Conservation (phyloP, 2,888 invertebrate genomes). For the Camponotus fellah region DNA sequence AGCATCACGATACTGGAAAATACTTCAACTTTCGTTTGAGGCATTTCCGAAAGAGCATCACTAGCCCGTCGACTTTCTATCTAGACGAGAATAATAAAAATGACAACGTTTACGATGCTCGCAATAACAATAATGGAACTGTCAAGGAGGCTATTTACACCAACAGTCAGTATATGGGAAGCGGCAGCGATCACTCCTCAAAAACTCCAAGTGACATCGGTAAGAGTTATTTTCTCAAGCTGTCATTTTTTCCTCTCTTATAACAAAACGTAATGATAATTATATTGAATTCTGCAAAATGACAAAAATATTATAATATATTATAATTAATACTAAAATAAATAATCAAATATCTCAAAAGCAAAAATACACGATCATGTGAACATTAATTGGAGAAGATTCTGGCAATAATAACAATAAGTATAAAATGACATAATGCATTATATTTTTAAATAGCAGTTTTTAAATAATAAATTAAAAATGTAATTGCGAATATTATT, state of each 20-base stretch:
- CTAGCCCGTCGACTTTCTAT: slow-evolving; percentile 83
- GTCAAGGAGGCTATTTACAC: slow-evolving; percentile 78
- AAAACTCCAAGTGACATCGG: slow-evolving; percentile 24
- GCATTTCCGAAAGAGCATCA: slow-evolving; percentile 78
- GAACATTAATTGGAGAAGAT: not conserved
- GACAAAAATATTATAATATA: not conserved
- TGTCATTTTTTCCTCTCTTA: not conserved
- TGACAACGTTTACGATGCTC: slow-evolving; percentile 9
- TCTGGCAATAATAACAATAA: not conserved
- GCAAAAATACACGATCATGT: not conserved
- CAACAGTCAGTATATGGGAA: slow-evolving; percentile 66
- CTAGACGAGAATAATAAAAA: slow-evolving; percentile 73
- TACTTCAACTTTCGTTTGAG: slow-evolving; percentile 81
- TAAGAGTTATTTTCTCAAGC: not conserved
- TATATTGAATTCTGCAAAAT: not conserved
- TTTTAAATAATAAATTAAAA: not conserved
- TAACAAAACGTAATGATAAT: not conserved
- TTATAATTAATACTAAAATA: not conserved
- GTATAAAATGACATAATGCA: too few relatives aligned
- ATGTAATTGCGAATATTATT: not conserved
- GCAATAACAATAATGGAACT: slow-evolving; percentile 48
- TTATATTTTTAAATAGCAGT: not conserved
- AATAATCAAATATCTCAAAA: not conserved
- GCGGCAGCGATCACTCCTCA: slow-evolving; percentile 35
- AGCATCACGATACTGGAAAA: slow-evolving; percentile 73